Percentiles rank a stretch among this genome's conserved stretches.
phyloP scores from a whole-genome alignment of 1,140 invertebrate species.

The Heliothis virescens region DNA sequence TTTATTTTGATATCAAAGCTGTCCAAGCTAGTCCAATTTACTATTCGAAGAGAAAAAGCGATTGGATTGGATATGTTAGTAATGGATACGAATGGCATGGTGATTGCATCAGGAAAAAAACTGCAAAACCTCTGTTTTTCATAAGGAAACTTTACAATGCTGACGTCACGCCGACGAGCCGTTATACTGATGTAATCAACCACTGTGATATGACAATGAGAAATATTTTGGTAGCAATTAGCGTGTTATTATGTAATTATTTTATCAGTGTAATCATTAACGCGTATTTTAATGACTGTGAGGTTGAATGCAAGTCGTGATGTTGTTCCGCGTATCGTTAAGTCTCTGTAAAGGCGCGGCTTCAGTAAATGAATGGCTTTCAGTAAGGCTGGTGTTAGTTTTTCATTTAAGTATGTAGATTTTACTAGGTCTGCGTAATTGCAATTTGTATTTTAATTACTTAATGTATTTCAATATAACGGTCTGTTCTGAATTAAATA shows the following conservation, averaged over 20 bases:
- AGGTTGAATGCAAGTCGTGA: constrained; percentile 30
- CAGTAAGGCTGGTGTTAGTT: not conserved
- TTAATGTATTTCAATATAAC: too few species aligned
- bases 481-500: too few species aligned
- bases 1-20: too few species aligned
- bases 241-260: constrained; percentile 28
- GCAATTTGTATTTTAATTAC: not conserved
- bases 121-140: not conserved
- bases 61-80: not conserved
- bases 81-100: not conserved
- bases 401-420: not conserved
- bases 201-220: constrained; percentile 10
- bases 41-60: too few species aligned
- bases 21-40: too few species aligned
- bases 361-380: constrained; percentile 3
- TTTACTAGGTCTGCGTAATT: not conserved
- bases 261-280: constrained; percentile 34
- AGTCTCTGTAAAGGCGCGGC: not conserved
- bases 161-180: constrained; percentile 11
- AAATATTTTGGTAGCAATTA: constrained; percentile 33
- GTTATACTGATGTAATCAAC: constrained; percentile 26
- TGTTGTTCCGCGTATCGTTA: constrained; percentile 14
- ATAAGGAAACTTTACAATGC: not conserved
- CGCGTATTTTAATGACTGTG: constrained; percentile 36
- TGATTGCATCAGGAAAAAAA: too few species aligned